Evolutionary conservation across 1,140 invertebrate species (phyloP).

Genomic region (Heliconius melpomene): DNA sequence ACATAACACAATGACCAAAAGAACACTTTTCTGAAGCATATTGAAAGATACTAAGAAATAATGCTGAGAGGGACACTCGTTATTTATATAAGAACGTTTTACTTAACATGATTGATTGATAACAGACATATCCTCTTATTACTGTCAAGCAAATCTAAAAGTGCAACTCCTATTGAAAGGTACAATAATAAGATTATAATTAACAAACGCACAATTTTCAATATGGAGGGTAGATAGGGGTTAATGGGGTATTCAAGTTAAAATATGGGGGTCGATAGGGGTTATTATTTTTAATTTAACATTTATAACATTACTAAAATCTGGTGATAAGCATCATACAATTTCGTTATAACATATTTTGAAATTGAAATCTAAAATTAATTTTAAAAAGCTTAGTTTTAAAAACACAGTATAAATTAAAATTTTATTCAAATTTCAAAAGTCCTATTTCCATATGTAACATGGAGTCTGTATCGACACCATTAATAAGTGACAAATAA

Average conservation of each 20-base stretch:
- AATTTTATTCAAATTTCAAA: neutral
- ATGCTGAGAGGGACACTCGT: neutral
- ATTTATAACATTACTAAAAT: neutral
- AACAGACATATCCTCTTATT: constrained; percentile 23
- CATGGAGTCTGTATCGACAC: constrained; percentile 30
- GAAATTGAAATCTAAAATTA: neutral
- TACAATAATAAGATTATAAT: neutral
- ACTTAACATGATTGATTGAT: constrained; percentile 41
- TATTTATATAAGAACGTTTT: constrained; percentile 25
- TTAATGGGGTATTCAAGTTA: too few relatives aligned
- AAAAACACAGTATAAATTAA: neutral
- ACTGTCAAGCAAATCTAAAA: constrained; percentile 29
- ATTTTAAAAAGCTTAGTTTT: too few relatives aligned
- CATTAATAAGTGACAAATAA: constrained; percentile 44
- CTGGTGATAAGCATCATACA: neutral
- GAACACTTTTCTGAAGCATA: constrained; percentile 10
- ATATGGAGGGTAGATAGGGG: neutral
- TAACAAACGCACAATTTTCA: neutral
- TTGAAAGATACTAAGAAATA: neutral
- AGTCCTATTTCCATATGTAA: constrained; percentile 9
- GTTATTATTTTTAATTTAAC: too few relatives aligned
- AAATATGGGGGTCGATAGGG: too few relatives aligned
- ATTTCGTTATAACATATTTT: neutral
- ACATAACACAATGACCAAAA: constrained; percentile 10
- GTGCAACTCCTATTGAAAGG: neutral